A percentile compares a stretch with the other conserved stretches of the same genome.
These are phyloP conservation scores for Cryptocephalus primarius DNA, from an alignment of 2,888 invertebrate genomes.

Conservation along the genomic window DNA sequence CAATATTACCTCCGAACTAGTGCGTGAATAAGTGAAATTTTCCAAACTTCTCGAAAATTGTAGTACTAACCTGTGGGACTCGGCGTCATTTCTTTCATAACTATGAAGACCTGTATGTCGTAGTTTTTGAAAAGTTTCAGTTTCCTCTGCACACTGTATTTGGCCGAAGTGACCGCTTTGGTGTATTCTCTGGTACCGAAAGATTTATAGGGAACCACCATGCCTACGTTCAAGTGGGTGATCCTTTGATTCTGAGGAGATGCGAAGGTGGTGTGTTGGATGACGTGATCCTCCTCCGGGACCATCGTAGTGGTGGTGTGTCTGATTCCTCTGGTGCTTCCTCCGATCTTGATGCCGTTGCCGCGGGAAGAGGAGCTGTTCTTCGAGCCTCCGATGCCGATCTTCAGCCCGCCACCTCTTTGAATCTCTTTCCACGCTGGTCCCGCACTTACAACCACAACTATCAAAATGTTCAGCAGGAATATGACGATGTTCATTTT, in stretches of 20 bases:
- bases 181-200: slow-evolving; percentile 65
- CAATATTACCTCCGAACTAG: too few relatives aligned
- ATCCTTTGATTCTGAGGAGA: slow-evolving; percentile 9
- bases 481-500: slow-evolving; percentile 30
- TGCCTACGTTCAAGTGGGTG: slow-evolving; percentile 46
- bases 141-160: slow-evolving; percentile 54
- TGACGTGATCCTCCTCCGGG: slow-evolving; percentile 31
- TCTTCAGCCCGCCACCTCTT: slow-evolving; percentile 32
- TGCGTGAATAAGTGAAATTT: too few relatives aligned
- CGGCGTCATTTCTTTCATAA: slow-evolving; percentile 62
- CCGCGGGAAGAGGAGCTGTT: slow-evolving; percentile 28
- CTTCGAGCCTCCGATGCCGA: slow-evolving; percentile 25
- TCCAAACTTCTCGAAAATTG: background rate
- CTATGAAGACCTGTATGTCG: slow-evolving; percentile 57
- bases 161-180: slow-evolving; percentile 57
- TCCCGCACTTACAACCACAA: slow-evolving; percentile 33
- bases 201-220: slow-evolving; percentile 66
- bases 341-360: slow-evolving; percentile 31
- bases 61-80: slow-evolving; percentile 55
- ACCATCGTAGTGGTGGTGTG: slow-evolving; percentile 20
- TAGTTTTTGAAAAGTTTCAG: slow-evolving; percentile 58
- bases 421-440: slow-evolving; percentile 37
- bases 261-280: slow-evolving; percentile 24
- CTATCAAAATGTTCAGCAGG: slow-evolving; percentile 30
- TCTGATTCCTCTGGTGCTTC: slow-evolving; percentile 24